Base-by-base conservation (phyloP, 2,888 invertebrate genomes). In the Tenthredo notha region DNA sequence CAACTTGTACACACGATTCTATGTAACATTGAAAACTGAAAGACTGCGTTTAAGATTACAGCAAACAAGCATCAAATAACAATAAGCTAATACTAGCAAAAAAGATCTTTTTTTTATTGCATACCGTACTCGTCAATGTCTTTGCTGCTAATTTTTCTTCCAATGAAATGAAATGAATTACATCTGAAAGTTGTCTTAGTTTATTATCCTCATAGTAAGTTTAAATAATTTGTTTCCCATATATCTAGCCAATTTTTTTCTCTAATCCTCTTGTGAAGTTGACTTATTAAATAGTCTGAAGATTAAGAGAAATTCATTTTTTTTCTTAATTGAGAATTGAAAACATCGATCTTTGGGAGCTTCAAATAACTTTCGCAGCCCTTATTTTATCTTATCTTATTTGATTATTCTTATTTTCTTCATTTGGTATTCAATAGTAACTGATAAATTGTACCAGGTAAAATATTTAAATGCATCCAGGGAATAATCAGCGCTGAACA, bases 401-500 rank as follows among this genome's bases (percentile, higher is more conserved):
- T 29, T 40, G 18, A 9, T 29, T 47, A 75, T 47, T 47, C 25
- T 47, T 29, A 25, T 75, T 47, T 25, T 40, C 5, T 70, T 74
- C 7, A 33, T 33, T 80, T 58, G 61, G n/a, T 80, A 37, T 21
- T 18, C 3, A 37, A 37, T 61, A 61, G 58, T 40, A 61, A 61
- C n/a, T 40, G 61, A 58, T 18, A 61, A 37, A 37, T 37, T 67
- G 58, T 58, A 58, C 12, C 43, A 72, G 61, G 37, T 80, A 61
- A 80, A 80, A 80, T 80, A 80, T 80, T 61, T 25, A 37, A 80
- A 80, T 58, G 61, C 78, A 80, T 80, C 58, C 58, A 80, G 37
- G 78, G 78, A 80, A 15, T 40, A 80, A 7, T 80, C 7, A 61
- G 15, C 25, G 18, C 50, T 12, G 18, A 12, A 61, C 6, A 61